Evolutionary conservation across 1,140 invertebrate species (phyloP), one percentile per base, ranked within the genome.

Genomic region (Leptopilina clavipes): DNA sequence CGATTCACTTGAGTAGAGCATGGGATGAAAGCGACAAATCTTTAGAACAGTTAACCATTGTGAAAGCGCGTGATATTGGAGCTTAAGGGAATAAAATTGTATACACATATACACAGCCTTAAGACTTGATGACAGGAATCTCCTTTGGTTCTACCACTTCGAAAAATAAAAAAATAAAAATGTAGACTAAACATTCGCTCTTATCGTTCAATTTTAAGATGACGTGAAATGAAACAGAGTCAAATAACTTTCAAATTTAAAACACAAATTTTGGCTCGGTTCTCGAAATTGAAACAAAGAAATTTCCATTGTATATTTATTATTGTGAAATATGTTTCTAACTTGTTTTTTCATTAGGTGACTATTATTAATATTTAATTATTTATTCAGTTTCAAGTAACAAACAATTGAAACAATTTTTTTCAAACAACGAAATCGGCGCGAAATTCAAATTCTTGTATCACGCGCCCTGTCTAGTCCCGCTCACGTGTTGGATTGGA

Each of bases 21-120:
- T 54, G 77, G 79, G 78, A 83, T 73, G 71, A 65, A 74, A 83
- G 78, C 82, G 82, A 84, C 79, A 83, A 79, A 83, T 83, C 82
- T 83, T 83, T 83, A 78, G 81, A 81, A 84, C 81, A 86, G 84
- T 86, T 84, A 83, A 79, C 74, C 80, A 83, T 84, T 85, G 85
- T 86, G 85, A 86, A 86, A 86, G 84, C 85, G 79, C 74, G 59
- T 71, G 59, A 65, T 65, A 65, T 22, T 5, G 31, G 59, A 65
- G 40, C n/a, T 48, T 22, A 14, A 52, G 8, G 54, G n/a, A 71
- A 44, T 71, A 71, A 71, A 71, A 44, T 44, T 71, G 37, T 18
- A 44, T 45, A 45, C 8, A 19, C 18, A 19, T 40, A 7, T 10
- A 18, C 10, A 25, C 6, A 18, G 18, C 70, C 18, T n/a, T 8